Evolutionary conservation across 2,888 invertebrate species (phyloP).

Genomic region (Drosophila mettleri): DNA sequence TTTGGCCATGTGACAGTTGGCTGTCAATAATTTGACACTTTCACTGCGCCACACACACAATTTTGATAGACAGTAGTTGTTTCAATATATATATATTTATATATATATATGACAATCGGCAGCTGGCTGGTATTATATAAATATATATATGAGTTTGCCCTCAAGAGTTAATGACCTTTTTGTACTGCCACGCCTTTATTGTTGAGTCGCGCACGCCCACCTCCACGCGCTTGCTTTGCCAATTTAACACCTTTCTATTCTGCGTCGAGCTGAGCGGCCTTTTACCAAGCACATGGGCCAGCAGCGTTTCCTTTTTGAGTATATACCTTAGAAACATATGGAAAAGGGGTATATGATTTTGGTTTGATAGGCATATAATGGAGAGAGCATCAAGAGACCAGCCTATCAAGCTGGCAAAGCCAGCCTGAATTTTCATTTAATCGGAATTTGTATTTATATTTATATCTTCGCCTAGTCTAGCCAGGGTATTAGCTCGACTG

Average conservation of each 20-base stretch:
- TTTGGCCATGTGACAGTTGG: constrained; percentile 43
- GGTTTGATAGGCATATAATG: neutral
- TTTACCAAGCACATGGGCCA: constrained; percentile 50
- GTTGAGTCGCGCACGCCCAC: constrained; percentile 29
- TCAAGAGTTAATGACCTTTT: constrained; percentile 69
- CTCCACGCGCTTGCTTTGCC: constrained; percentile 53
- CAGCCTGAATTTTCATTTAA: too few species aligned
- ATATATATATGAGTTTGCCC: constrained; percentile 7
- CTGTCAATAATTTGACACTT: constrained; percentile 63
- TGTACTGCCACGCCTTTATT: constrained; percentile 21
- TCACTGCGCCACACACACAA: constrained; percentile 44
- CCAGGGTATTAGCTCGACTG: neutral
- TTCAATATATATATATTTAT: neutral
- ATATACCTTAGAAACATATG: neutral
- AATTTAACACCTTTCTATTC: constrained; percentile 81
- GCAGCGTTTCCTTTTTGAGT: constrained; percentile 7
- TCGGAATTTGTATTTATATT: too few species aligned
- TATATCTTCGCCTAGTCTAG: too few species aligned
- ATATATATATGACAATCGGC: constrained; percentile 14
- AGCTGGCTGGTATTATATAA: constrained; percentile 32
- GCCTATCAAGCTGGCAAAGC: too few species aligned
- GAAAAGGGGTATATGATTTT: neutral
- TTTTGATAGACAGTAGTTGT: constrained; percentile 44
- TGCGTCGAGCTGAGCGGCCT: constrained; percentile 43
- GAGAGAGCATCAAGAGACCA: too few species aligned